Base-by-base conservation (phyloP, 1,140 invertebrate genomes). In the Ceratoteleas bidentatus region DNA sequence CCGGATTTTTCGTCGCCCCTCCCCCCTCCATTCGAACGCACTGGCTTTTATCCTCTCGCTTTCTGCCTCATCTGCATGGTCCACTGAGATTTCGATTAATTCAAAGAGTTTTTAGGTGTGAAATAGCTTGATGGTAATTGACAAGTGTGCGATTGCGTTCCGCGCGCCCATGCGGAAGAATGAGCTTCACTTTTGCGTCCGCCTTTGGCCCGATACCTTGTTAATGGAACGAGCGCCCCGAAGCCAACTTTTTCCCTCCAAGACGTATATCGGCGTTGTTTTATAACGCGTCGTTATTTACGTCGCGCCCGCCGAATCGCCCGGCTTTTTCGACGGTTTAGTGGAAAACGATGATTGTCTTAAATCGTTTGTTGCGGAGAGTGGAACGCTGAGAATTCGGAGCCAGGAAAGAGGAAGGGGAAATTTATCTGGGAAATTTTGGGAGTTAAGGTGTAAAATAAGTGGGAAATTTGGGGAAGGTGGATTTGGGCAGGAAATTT, bases 81-180 rank as follows among this genome's bases (percentile, higher is more conserved):
- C 66, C 14, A 56, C 57, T 11, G 81, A 68, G 73, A 77, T 84
- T 73, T 66, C 82, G 82, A 84, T 84, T 84, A 84, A 81, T 84
- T 78, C 73, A 74, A 72, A 79, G 77, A 77, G 64, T 78, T 84
- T 77, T 78, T 77, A 43, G 56, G 62, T 70, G 77, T 78, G 77
- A 84, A 84, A 78, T 81, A 81, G 74, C 73, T 72, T 72, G 73
- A 65, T 66, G 74, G 68, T 84, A 81, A 81, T 84, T 81, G 74
- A 84, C 73, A 78, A 78, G 69, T 74, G 72, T 72, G 76, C 81
- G 47, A 80, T 80, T 64, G 69, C 76, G 73, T 68, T 80, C 62
- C 72, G 54, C 72, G 66, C 72, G 53, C 45, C 68, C 76, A 61
- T 15, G 60, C 50, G 52, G 72, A 83, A 79, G 60, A 79, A 79